Percentiles rank a stretch among this genome's conserved stretches.
Conservation (phyloP, 2,797 vertebrate species). For the Diceros bicornis region DNA sequence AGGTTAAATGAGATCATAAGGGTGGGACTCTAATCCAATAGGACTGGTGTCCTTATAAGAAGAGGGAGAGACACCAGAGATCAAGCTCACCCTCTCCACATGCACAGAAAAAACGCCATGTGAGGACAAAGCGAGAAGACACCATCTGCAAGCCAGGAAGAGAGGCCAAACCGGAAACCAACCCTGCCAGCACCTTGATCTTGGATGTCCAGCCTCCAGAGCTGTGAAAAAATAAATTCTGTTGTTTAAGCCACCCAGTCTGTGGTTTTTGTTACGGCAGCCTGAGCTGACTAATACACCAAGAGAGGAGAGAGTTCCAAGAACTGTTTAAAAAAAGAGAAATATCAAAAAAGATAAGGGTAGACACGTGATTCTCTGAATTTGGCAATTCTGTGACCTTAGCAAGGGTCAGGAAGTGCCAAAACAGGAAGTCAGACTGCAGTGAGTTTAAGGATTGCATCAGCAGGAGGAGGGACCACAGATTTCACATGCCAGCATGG, state of each 20-base stretch:
- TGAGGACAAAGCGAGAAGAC: background rate
- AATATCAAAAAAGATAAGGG: background rate
- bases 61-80: background rate
- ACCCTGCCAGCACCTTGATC: background rate
- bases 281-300: background rate
- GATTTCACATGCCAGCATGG: background rate
- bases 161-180: background rate
- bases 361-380: background rate
- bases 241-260: background rate
- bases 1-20: background rate
- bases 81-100: background rate
- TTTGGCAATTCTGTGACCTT: background rate
- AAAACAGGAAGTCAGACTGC: background rate
- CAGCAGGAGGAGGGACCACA: background rate
- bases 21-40: background rate
- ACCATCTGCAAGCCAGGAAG: background rate
- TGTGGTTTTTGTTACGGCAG: background rate
- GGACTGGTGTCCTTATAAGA: background rate
- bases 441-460: background rate
- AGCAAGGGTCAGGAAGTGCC: background rate
- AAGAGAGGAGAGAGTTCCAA: background rate
- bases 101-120: background rate
- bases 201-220: background rate
- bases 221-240: background rate
- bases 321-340: background rate